Evolutionary conservation across 1,140 invertebrate species (phyloP), one percentile per base, ranked within the genome.

Genomic region (Calephelis nemesis): DNA sequence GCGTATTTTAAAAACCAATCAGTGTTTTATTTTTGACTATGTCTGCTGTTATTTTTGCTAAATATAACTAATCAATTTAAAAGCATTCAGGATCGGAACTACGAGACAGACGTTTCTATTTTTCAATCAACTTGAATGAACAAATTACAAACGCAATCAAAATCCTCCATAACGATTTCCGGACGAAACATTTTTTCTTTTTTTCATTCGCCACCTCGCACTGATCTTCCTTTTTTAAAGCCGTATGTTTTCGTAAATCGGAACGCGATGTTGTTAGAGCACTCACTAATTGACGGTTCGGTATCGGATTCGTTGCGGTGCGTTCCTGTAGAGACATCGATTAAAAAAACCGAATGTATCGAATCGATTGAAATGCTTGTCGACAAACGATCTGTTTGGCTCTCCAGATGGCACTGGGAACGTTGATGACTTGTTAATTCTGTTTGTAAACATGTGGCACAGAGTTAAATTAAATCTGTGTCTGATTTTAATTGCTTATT

Each of bases 341-440:
- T 72, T 70, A 74, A 76, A 83, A 88, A 87, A 85, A 82, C 68
- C 72, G 68, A 80, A 87, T 82, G 81, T 77, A 73, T 81, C 85
- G 78, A 86, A 90, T 90, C 79, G 79, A 87, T 90, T 79, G 62
- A 47, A 19, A 75, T 81, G 86, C 49, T 67, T 90, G 85, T 85
- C 87, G 76, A 75, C 82, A 74, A 70, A 62, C 73, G 74, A 82
- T 82, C 75, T 79, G 74, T 74, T 73, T 74, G 76, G 52, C 63
- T 74, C 71, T 75, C 84, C 85, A 88, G 85, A 88, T 88, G 85
- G 82, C 80, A 75, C 72, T 84, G 79, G 73, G 72, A 74, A 76
- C 74, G 73, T 75, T 79, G 76, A 74, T 73, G 69, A 65, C 52
- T 70, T 68, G 71, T 88, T 88, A 88, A 78, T 78, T 82, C 66